phyloP scores from a whole-genome alignment of 2,113 vertebrate genomes.

The Engystomops pustulosus region DNA sequence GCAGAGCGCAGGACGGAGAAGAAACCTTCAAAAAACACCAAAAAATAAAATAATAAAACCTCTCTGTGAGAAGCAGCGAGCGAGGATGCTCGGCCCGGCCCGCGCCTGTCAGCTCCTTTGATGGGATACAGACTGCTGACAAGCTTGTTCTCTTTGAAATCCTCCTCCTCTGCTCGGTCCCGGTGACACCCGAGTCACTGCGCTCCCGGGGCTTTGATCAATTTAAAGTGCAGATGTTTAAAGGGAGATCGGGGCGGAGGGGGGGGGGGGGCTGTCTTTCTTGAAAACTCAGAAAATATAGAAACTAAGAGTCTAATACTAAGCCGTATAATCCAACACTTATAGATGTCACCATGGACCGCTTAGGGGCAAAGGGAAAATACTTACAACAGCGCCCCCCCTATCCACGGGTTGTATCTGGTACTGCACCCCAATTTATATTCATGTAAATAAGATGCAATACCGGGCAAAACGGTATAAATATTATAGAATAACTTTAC shows the following conservation, averaged over 20 bases:
- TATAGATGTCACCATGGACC: too few species aligned
- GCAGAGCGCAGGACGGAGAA: too few species aligned
- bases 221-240: slow-evolving; percentile 70
- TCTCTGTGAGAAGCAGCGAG: slow-evolving; percentile 13
- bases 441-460: neutral
- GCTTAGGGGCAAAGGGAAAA: too few species aligned
- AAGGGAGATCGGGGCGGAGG: slow-evolving; percentile 19
- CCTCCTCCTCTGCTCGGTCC: slow-evolving; percentile 61
- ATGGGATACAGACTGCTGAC: slow-evolving; percentile 66
- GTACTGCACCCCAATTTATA: neutral
- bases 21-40: too few species aligned
- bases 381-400: too few species aligned
- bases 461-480: neutral
- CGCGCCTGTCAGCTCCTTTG: slow-evolving; percentile 68
- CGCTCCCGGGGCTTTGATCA: slow-evolving; percentile 73
- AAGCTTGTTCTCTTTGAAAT: slow-evolving; percentile 72
- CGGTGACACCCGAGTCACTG: slow-evolving; percentile 66
- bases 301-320: neutral
- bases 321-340: too few species aligned
- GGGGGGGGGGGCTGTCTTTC: slow-evolving; percentile 54
- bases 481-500: too few species aligned
- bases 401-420: neutral
- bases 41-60: too few species aligned
- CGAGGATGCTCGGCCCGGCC: slow-evolving; percentile 27
- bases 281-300: slow-evolving; percentile 58